A percentile compares a stretch with the other conserved stretches of the same genome.
Evolutionary conservation across 2,888 invertebrate species (phyloP).

Genomic region (Stenodema calcarata): DNA sequence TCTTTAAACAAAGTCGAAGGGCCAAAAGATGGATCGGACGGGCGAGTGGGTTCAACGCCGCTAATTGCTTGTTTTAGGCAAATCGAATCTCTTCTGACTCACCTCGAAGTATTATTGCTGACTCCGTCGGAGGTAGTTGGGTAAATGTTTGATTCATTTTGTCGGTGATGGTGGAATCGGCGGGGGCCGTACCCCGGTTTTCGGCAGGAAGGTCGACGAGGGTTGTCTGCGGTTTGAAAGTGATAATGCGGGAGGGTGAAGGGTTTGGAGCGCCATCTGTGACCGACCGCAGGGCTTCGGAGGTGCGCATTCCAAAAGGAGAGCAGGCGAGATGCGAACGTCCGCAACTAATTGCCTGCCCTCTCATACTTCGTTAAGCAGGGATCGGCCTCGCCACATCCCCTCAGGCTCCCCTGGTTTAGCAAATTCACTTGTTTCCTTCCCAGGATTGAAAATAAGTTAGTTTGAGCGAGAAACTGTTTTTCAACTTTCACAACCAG

Average conservation of each 20-base stretch:
- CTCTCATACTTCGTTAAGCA: conserved; percentile 32
- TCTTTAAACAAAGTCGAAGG: neutral
- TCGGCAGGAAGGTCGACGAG: neutral
- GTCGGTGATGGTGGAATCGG: neutral
- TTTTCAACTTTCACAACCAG: neutral
- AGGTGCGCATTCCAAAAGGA: conserved; percentile 15
- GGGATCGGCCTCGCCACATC: neutral
- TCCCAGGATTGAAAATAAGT: neutral
- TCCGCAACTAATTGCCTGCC: conserved; percentile 39
- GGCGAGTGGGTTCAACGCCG: neutral
- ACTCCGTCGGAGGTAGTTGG: neutral
- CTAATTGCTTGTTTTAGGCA: neutral
- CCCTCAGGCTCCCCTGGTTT: neutral
- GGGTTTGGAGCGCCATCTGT: conserved; percentile 2
- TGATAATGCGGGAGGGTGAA: neutral
- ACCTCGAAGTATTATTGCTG: neutral
- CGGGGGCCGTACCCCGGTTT: neutral
- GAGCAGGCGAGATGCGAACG: conserved; percentile 12
- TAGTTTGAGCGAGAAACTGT: neutral
- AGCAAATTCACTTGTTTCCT: neutral
- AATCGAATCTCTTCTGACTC: conserved; percentile 6
- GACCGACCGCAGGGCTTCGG: conserved; percentile 32
- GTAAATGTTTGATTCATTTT: conserved; percentile 27
- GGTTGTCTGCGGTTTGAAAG: conserved; percentile 36
- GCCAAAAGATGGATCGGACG: neutral